Evolutionary conservation across 2,888 invertebrate genomes (phyloP).

Genomic region (Lithophane semibrunnea): DNA sequence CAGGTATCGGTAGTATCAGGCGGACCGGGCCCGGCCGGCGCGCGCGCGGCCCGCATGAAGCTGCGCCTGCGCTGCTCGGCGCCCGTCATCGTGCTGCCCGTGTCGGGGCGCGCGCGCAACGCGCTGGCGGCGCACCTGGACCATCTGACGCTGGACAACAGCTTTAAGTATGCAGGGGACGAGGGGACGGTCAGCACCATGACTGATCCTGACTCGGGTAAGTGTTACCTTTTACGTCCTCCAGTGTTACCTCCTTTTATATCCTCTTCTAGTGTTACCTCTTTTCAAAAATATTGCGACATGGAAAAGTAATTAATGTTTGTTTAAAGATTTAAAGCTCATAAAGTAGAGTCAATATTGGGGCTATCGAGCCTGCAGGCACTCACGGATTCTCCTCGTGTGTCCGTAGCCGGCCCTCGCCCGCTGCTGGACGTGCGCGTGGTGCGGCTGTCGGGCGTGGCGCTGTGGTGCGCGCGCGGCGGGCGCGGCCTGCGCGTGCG

Average conservation of each 20-base stretch:
- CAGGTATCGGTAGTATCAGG: constrained; percentile 65
- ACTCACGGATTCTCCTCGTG: too few species aligned
- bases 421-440: constrained; percentile 82
- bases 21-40: constrained; percentile 67
- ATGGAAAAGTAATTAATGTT: background rate
- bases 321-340: background rate
- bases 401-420: fast-evolving
- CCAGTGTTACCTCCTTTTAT: background rate
- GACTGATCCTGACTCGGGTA: constrained; percentile 78
- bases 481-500: constrained; percentile 83
- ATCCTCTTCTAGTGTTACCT: background rate
- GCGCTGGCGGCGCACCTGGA: constrained; percentile 96
- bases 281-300: background rate
- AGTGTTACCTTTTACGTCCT: constrained; percentile 36
- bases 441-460: constrained; percentile 94
- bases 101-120: constrained; percentile 94
- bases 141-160: constrained; percentile 94
- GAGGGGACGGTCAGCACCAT: constrained; percentile 88
- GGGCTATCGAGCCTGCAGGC: too few species aligned
- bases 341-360: background rate
- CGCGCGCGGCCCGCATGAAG: constrained; percentile 69
- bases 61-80: constrained; percentile 91
- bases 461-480: constrained; percentile 92
- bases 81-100: constrained; percentile 96
- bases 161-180: constrained; percentile 92